These are phyloP conservation scores for Amblyopsis hoosieri DNA, from an alignment of 2,797 vertebrate species.

Conservation along the genomic window DNA sequence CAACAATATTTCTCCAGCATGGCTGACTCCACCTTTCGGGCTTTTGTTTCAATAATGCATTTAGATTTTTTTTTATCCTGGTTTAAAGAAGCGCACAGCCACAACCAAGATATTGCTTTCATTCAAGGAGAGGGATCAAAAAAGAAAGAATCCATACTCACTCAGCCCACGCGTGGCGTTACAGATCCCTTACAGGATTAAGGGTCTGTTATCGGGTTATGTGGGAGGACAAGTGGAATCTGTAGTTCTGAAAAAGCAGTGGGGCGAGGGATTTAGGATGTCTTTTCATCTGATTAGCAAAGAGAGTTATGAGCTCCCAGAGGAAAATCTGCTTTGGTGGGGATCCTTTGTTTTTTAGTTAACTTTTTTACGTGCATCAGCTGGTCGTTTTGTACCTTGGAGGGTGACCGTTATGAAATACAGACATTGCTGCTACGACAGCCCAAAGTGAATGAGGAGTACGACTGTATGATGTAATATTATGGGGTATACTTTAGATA, in stretches of 20 bases:
- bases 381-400: constrained; percentile 20
- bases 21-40: too few species aligned
- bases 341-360: constrained; percentile 18
- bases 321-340: constrained; percentile 44
- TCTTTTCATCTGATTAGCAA: constrained; percentile 49
- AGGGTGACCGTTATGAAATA: constrained; percentile 18
- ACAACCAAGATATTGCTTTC: constrained; percentile 19
- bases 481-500: not conserved
- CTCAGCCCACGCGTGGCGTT: constrained; percentile 25
- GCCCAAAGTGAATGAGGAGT: not conserved
- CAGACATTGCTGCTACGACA: not conserved
- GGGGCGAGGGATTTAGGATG: constrained; percentile 44
- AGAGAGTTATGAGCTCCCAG: constrained; percentile 32
- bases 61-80: too few species aligned
- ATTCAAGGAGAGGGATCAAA: constrained; percentile 17
- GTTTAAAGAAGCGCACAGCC: not conserved
- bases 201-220: constrained; percentile 60
- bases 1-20: too few species aligned
- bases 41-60: too few species aligned
- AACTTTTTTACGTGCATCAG: constrained; percentile 2
- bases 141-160: constrained; percentile 18
- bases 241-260: constrained; percentile 26
- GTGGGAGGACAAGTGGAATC: constrained; percentile 43
- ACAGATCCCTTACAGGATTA: constrained; percentile 68
- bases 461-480: constrained; percentile 6